A percentile compares a stretch with the other conserved stretches of the same genome.
phyloP scores from a whole-genome alignment of 2,113 vertebrate species.

The Carettochelys insculpta region DNA sequence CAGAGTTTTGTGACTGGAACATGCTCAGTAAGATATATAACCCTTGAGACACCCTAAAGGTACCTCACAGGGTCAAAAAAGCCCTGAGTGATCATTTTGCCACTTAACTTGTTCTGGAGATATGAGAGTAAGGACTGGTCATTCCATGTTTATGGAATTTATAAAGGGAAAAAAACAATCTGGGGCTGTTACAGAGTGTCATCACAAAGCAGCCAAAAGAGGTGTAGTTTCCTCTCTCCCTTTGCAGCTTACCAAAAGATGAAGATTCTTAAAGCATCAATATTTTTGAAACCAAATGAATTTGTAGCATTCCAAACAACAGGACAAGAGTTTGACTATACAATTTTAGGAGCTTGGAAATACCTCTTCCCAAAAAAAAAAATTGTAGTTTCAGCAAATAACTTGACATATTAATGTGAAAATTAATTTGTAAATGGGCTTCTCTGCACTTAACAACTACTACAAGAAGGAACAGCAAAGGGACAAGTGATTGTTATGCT shows the following conservation, averaged over 20 bases:
- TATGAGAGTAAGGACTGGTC: not conserved
- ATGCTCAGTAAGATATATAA: accelerated
- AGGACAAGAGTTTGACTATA: not conserved
- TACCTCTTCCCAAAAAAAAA: not conserved
- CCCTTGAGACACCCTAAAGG: not conserved
- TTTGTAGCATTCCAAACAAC: not conserved
- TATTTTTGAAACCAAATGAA: accelerated
- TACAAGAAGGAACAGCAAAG: not conserved
- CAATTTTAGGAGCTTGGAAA: not conserved
- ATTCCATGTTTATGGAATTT: not conserved
- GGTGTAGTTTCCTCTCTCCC: not conserved
- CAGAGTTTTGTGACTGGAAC: not conserved
- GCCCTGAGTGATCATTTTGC: not conserved
- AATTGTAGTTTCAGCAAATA: accelerated
- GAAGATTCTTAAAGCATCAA: not conserved
- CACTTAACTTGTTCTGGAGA: not conserved
- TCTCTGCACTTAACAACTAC: accelerated
- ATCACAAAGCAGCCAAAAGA: not conserved
- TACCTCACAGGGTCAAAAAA: not conserved
- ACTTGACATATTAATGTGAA: accelerated
- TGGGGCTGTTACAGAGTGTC: not conserved
- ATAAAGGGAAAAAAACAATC: not conserved
- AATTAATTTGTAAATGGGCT: accelerated
- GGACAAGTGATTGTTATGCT: not conserved
- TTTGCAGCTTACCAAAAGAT: not conserved